A percentile compares a stretch with the other conserved stretches of the same genome.
phyloP scores from a whole-genome alignment of 2,888 invertebrate genomes.

The Amorpha juglandis region DNA sequence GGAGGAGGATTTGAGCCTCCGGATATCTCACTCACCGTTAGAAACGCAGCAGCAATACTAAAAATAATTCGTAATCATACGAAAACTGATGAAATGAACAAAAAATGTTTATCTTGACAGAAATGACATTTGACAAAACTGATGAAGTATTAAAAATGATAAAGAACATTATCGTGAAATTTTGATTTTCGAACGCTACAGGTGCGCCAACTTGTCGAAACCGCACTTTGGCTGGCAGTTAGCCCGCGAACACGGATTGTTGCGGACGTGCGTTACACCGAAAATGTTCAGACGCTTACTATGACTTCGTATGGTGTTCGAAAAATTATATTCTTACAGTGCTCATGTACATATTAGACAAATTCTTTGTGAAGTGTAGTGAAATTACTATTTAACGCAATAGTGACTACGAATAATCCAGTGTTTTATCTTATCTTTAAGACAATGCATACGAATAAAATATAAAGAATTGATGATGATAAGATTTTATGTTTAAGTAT shows the following conservation, averaged over 20 bases:
- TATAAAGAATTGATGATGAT: slow-evolving; percentile 14
- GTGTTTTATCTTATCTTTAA: slow-evolving; percentile 21
- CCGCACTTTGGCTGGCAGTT: slow-evolving; percentile 41
- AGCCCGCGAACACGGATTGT: slow-evolving; percentile 40
- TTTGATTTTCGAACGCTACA: slow-evolving; percentile 42
- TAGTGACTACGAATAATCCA: slow-evolving; percentile 6
- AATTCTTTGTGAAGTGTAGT: slow-evolving; percentile 21
- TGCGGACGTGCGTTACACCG: slow-evolving; percentile 41
- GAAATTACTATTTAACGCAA: slow-evolving; percentile 16
- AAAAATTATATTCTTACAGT: slow-evolving; percentile 21
- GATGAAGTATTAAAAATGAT: slow-evolving; percentile 31
- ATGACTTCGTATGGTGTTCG: slow-evolving; percentile 24
- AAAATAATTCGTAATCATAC: too few species aligned
- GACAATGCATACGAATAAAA: slow-evolving; percentile 14
- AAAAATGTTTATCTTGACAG: slow-evolving; percentile 20
- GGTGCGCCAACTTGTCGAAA: slow-evolving; percentile 45
- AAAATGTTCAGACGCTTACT: slow-evolving; percentile 13
- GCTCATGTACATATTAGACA: slow-evolving; percentile 7
- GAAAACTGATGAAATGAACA: background rate
- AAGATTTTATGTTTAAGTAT: slow-evolving; percentile 10
- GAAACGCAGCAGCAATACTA: too few species aligned
- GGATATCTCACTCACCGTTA: too few species aligned
- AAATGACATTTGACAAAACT: slow-evolving; percentile 28
- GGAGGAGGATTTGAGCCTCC: too few species aligned
- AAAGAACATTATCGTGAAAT: slow-evolving; percentile 34